Percentiles rank a stretch among this genome's conserved stretches.
Evolutionary conservation across 1,140 invertebrate genomes (phyloP).

Genomic region (Helicorthomorpha holstii): DNA sequence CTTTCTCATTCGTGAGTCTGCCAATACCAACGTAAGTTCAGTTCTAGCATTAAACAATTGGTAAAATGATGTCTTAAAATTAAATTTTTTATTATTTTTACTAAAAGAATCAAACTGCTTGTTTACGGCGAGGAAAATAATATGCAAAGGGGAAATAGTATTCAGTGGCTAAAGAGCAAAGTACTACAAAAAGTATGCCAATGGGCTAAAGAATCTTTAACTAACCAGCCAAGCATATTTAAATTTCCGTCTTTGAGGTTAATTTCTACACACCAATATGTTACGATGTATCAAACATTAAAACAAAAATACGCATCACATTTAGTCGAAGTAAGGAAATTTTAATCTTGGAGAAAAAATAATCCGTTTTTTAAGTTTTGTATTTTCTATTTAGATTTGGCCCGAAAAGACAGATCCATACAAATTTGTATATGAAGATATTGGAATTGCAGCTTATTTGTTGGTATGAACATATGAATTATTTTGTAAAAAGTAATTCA

Average conservation of each 20-base stretch:
- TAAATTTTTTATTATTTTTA: too few relatives aligned
- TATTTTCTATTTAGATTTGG: conserved; percentile 38
- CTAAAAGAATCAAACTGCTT: too few relatives aligned
- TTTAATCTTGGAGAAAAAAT: not conserved
- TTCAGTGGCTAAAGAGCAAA: too few relatives aligned
- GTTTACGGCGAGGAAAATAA: too few relatives aligned
- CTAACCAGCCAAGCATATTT: conserved; percentile 18
- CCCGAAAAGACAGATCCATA: conserved; percentile 76
- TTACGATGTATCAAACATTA: conserved; percentile 46
- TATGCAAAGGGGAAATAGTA: too few relatives aligned
- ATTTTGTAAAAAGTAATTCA: not conserved
- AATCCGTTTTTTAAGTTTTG: conserved; percentile 5
- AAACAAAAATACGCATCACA: conserved; percentile 61
- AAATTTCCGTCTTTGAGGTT: conserved; percentile 38
- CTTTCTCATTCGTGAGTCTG: too few relatives aligned
- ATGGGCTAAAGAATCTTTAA: conserved; percentile 14
- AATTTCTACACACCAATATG: conserved; percentile 49
- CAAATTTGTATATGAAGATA: conserved; percentile 93
- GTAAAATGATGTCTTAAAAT: too few relatives aligned
- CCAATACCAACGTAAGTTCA: too few relatives aligned
- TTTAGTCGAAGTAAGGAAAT: conserved; percentile 40
- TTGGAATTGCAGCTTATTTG: conserved; percentile 85
- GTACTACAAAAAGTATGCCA: not conserved
- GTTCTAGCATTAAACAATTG: too few relatives aligned
- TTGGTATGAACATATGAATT: conserved; percentile 35